Evolutionary conservation across 2,888 invertebrate genomes (phyloP).

Genomic region (Sussaba pulchella): DNA sequence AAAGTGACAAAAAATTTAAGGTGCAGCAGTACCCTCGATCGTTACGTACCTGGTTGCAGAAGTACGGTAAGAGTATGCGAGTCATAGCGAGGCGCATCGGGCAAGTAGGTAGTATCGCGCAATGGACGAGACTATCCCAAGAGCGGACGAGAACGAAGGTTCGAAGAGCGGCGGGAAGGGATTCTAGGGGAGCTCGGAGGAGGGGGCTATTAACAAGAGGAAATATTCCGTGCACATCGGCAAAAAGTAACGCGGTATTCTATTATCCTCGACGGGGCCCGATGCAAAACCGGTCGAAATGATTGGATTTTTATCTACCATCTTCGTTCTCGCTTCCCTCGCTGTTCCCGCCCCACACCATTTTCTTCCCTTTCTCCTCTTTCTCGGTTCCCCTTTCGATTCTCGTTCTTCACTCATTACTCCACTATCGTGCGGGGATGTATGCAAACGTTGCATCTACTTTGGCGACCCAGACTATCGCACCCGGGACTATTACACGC

Average conservation of each 20-base stretch:
- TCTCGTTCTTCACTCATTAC: conserved; percentile 7
- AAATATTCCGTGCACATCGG: conserved; percentile 78
- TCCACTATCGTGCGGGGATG: conserved; percentile 37
- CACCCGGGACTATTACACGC: conserved; percentile 18
- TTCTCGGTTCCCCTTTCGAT: conserved; percentile 36
- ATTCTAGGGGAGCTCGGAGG: conserved; percentile 18
- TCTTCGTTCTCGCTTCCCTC: conserved; percentile 65
- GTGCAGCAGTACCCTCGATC: conserved; percentile 44
- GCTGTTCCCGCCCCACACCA: conserved; percentile 24
- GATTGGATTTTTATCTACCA: conserved; percentile 81
- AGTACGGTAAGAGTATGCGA: conserved; percentile 39
- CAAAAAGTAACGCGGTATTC: conserved; percentile 81
- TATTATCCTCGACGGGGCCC: conserved; percentile 78
- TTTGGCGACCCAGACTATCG: no score
- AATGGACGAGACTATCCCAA: conserved; percentile 23
- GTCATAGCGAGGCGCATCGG: conserved; percentile 61
- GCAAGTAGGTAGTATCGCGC: conserved; percentile 67
- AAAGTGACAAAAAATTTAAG: no score
- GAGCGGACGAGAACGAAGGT: conserved; percentile 60
- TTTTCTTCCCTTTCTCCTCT: conserved; percentile 15
- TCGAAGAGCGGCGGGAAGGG: no score
- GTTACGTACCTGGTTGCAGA: conserved; percentile 49
- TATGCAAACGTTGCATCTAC: neutral
- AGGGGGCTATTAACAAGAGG: conserved; percentile 78
- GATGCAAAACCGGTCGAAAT: conserved; percentile 82